Conservation (phyloP, 2,113 vertebrate genomes). For the Cavia porcellus region DNA sequence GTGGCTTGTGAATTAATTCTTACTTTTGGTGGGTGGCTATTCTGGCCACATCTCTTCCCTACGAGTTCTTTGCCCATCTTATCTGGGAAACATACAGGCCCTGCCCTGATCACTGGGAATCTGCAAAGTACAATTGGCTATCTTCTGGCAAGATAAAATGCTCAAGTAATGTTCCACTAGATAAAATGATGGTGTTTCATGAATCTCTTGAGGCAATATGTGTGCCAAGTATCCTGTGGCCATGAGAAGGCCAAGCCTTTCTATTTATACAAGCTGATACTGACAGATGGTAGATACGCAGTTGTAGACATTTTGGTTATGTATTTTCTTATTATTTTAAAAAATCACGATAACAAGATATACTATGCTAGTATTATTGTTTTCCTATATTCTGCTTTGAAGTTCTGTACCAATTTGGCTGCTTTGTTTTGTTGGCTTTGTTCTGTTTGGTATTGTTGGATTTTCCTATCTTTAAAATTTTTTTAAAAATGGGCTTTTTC, state of each 20-base stretch:
- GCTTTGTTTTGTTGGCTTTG: no score
- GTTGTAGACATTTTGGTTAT: background rate
- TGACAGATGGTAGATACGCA: background rate
- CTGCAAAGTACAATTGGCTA: background rate
- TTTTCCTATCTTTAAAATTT: no score
- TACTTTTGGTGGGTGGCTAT: background rate
- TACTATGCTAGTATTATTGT: no score
- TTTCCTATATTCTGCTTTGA: no score
- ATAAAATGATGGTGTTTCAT: background rate
- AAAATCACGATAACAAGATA: background rate
- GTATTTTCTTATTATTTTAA: conserved; percentile 25
- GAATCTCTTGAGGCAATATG: background rate
- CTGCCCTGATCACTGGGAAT: background rate
- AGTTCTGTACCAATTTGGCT: no score
- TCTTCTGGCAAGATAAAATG: background rate
- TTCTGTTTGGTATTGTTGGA: no score
- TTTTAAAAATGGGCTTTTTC: background rate
- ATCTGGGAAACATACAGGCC: background rate
- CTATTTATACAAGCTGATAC: background rate
- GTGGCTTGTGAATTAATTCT: background rate
- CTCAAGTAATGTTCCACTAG: background rate
- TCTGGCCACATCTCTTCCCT: background rate
- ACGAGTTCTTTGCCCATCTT: background rate
- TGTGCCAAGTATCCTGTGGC: background rate
- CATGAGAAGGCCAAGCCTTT: background rate